Base-by-base conservation (phyloP, 1,140 invertebrate species). In the Zaprionus camerounensis region DNA sequence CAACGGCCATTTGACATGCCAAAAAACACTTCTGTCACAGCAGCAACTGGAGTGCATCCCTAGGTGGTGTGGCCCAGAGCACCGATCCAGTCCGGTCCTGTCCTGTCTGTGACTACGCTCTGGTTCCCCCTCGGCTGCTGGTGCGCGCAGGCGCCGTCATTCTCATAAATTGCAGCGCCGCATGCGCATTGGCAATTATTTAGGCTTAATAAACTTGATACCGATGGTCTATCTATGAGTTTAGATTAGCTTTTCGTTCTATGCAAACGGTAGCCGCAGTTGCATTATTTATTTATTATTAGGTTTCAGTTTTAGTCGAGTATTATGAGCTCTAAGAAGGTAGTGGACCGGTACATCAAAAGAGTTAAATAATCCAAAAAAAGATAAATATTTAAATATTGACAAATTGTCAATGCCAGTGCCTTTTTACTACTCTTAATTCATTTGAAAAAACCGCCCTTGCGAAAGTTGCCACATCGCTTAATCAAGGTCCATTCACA, bases 21-120 rank as follows among this genome's bases (percentile, higher is more conserved):
- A 90, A 88, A 90, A 88, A 88, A 85, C 85, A 88, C 84, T 88
- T 88, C 81, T 88, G 85, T 85, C 84, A 88, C 84, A 88, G 85
- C 84, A 81, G 75, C 72, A 31, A 70, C 58, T 20, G 55, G 20
- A 55, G 26, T 22, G 74, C 53, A 64, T 51, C 75, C 70, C 69
- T 80, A 74, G 78, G 78, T 63, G 78, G 71, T 80, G n/a, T 80
- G n/a, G 24, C 20, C 22, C 55, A 51, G 57, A 59, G 26, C n/a
- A 38, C 31, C 34, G 15, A 24, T 26, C 56, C 9, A 9, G n/a
- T 17, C 41, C 41, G n/a, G 2, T 7, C 15, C 6, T 15, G 7
- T 46, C 41, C n/a, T 55, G 81, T 76, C 75, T 77, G 72, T 81
- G 78, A 78, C 82, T 69, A 51, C n/a, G 5, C 38, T 62, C 17